These are phyloP conservation scores for Lontra canadensis DNA, from an alignment of 2,113 vertebrate genomes.

Conservation along the genomic window DNA sequence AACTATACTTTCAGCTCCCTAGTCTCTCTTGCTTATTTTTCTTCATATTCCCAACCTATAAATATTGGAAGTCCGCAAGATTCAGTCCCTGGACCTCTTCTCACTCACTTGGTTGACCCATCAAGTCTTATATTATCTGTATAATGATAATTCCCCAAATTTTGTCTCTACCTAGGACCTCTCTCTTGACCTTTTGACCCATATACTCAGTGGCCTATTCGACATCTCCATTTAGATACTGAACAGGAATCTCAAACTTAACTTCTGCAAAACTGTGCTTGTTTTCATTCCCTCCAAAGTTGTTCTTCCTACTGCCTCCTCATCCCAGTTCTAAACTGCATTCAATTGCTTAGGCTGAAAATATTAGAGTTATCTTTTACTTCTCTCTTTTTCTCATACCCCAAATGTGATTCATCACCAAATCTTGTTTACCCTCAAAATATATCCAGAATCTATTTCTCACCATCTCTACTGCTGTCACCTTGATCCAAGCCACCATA, in stretches of 20 bases:
- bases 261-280: not conserved
- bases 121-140: not conserved
- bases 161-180: not conserved
- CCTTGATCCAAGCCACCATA: not conserved
- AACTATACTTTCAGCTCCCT: not conserved
- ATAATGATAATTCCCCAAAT: not conserved
- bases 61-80: not conserved
- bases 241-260: not conserved
- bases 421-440: not conserved
- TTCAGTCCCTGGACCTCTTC: not conserved
- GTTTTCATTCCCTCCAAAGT: not conserved
- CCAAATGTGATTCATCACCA: not conserved
- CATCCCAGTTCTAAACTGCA: conserved; percentile 2
- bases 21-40: not conserved
- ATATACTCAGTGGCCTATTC: not conserved
- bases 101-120: not conserved
- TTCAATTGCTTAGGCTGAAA: not conserved
- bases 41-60: not conserved
- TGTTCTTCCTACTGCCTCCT: not conserved
- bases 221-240: not conserved
- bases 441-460: not conserved
- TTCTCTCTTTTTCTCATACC: not conserved
- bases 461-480: not conserved
- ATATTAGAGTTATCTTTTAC: not conserved
- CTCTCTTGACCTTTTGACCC: not conserved